Conservation (phyloP, 1,140 invertebrate genomes). For the Drosophila fuyamai region DNA sequence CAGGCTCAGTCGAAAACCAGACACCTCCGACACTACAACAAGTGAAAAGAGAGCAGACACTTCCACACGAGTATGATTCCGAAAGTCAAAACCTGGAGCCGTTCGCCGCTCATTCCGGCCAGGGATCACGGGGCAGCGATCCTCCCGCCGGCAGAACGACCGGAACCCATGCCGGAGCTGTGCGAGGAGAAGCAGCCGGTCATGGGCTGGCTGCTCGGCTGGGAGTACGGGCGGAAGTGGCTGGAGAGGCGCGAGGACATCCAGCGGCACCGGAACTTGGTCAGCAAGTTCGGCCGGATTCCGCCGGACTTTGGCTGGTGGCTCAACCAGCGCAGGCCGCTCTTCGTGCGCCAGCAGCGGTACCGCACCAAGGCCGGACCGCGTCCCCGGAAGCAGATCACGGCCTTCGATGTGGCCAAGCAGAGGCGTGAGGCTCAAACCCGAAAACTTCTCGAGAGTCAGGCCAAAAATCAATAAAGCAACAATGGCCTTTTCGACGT, state of each 20-base stretch:
- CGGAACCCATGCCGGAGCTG: conserved; percentile 18
- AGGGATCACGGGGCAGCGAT: conserved; percentile 23
- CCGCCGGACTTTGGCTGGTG: conserved; percentile 36
- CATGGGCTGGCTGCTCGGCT: conserved; percentile 36
- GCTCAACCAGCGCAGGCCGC: conserved; percentile 37
- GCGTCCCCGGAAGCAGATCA: conserved; percentile 16
- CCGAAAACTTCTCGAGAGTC: not conserved
- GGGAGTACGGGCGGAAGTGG: conserved; percentile 47
- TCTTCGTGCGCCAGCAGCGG: conserved; percentile 29
- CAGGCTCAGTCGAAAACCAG: not conserved
- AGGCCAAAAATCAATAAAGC: not conserved
- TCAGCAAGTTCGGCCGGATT: conserved; percentile 10
- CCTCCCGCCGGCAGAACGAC: conserved; percentile 4
- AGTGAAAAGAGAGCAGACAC: not conserved
- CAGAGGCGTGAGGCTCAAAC: conserved; percentile 17
- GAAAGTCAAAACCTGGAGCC: conserved; percentile 11
- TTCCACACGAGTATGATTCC: conserved; percentile 7
- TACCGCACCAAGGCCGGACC: conserved; percentile 12
- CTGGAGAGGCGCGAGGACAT: conserved; percentile 32
- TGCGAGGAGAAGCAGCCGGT: conserved; percentile 5
- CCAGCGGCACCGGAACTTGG: conserved; percentile 1
- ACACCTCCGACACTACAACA: not conserved
- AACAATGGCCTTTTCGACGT: not conserved
- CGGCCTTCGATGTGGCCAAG: conserved; percentile 19
- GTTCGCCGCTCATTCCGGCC: not conserved